Evolutionary conservation across 2,113 vertebrate genomes (phyloP).

Genomic region (Perca flavescens): DNA sequence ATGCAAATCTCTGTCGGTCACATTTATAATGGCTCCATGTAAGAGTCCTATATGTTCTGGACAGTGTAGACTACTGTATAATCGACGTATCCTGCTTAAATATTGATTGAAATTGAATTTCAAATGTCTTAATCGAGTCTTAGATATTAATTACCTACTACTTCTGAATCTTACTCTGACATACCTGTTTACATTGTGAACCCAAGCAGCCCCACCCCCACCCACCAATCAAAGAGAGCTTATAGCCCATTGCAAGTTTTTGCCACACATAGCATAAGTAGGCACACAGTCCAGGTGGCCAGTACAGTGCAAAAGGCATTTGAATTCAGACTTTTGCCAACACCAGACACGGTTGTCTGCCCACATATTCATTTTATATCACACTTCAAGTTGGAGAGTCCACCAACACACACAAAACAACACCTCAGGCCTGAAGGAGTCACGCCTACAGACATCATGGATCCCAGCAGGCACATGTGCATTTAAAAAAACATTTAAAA

Average conservation of each 20-base stretch:
- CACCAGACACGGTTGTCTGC: constrained; percentile 42
- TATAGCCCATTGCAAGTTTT: constrained; percentile 1
- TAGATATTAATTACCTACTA: not conserved
- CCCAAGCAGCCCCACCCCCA: not conserved
- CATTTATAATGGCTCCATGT: not conserved
- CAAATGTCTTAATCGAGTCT: not conserved
- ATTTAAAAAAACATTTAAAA: not conserved
- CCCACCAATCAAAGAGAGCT: not conserved
- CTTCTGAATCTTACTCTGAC: no score
- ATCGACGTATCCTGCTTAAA: not conserved
- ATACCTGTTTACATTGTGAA: not conserved
- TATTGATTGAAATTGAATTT: not conserved
- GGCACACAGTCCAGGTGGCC: constrained; percentile 60
- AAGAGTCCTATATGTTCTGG: not conserved
- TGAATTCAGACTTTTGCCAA: constrained; percentile 31
- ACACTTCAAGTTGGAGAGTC: constrained; percentile 50
- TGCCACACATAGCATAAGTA: constrained; percentile 20
- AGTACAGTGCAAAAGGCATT: constrained; percentile 28
- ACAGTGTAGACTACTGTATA: not conserved
- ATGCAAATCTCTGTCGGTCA: not conserved
- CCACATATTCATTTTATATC: constrained; percentile 54
- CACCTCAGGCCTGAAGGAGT: constrained; percentile 51
- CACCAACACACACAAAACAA: constrained; percentile 54
- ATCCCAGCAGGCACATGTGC: constrained; percentile 31
- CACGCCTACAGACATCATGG: constrained; percentile 43